Base-by-base conservation (phyloP, 1,140 invertebrate species). In the Panonychus citri region DNA sequence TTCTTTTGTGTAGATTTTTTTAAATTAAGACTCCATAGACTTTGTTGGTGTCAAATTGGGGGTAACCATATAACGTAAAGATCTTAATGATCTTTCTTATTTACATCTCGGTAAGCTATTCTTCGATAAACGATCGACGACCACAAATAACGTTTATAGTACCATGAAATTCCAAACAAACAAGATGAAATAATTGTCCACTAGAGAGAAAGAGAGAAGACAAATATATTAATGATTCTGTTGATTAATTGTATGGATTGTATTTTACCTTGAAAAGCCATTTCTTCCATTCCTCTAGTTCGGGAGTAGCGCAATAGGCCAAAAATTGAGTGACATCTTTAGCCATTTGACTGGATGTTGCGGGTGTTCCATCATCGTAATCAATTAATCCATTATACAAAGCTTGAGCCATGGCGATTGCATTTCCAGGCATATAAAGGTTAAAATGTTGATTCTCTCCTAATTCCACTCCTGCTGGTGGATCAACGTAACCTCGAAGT, bases 261-360 rank as follows among this genome's bases (percentile, higher is more conserved):
- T n/a, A n/a, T 21, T 19, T n/a, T 46, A 46, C 43, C 43, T 46
- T 46, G 43, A 46, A 46, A 7, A 77, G 74, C 76, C 87, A 79
- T 63, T 72, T 72, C 65, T 96, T 87, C 58, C 91, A 78, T 0
- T 80, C 78, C 68, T 99, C 93, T 60, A 83, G 80, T 69, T 96
- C 89, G 2, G 82, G 85, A 68, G 95, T 86, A 3, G 83, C 77
- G 56, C 82, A 78, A 91, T 93, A 99, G 68, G 78, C 81, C 39
- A 99, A 77, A 78, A 99, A 99, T 60, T 81, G 82, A 53, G 76
- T 70, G 21, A 99, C 81, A 74, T 99, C 95, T 74, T 98, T 99
- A 56, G 95, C 86, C 65, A 97, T 70, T 73, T 99, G 95, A 68
- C 84, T 87, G 55, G 83, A 80, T 58, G 85, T 83, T 42, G 94